Conservation (phyloP, 2,888 invertebrate genomes). For the Latrodectus elegans region DNA sequence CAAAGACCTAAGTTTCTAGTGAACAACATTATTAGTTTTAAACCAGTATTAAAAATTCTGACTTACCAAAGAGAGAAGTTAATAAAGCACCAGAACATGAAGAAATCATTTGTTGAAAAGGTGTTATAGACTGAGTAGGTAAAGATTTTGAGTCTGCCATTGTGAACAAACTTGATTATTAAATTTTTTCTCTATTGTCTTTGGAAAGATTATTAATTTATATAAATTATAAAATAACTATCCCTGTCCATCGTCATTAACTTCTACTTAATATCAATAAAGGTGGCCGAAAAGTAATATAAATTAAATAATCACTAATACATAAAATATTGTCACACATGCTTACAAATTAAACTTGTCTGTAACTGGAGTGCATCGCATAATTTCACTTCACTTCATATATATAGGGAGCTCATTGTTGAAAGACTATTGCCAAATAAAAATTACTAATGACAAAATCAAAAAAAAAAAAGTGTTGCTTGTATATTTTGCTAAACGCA, state of each 20-base stretch:
- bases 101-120: constrained; percentile 60
- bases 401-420: neutral
- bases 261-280: constrained; percentile 33
- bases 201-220: constrained; percentile 9
- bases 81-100: constrained; percentile 62
- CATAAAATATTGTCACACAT: constrained; percentile 4
- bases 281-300: constrained; percentile 46
- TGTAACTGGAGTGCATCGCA: neutral
- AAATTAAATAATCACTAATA: constrained; percentile 32
- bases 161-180: constrained; percentile 6
- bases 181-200: neutral
- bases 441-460: no score
- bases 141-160: constrained; percentile 48
- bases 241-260: constrained; percentile 26
- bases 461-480: no score
- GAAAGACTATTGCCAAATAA: neutral
- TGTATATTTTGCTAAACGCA: no score
- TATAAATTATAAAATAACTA: neutral
- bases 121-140: constrained; percentile 33
- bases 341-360: neutral
- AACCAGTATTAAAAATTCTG: no score
- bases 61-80: constrained; percentile 65
- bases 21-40: no score
- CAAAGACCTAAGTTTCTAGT: no score
- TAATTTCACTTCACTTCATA: neutral